Evolutionary conservation across 2,888 invertebrate species (phyloP).

Genomic region (Rhimphoctona megacephalus): DNA sequence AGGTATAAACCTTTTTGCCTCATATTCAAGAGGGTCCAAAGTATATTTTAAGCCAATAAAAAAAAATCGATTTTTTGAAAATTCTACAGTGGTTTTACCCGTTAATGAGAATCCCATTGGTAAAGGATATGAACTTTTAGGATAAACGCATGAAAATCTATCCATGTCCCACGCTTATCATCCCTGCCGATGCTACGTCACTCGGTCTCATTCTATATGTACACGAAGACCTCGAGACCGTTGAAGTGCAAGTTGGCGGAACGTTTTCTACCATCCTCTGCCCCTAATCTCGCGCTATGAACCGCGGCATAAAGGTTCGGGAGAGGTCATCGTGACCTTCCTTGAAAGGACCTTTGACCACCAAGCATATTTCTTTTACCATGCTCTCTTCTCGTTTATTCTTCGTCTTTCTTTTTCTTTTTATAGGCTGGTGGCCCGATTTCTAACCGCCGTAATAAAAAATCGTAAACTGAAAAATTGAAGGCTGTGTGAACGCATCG

Average conservation of each 20-base stretch:
- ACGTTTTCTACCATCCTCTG: constrained; percentile 28
- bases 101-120: neutral
- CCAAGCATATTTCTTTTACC: constrained; percentile 7
- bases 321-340: constrained; percentile 42
- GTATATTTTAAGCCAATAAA: no score
- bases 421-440: neutral
- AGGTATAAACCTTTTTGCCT: no score
- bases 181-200: neutral
- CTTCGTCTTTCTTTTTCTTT: constrained; percentile 2
- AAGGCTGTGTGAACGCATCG: neutral
- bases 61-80: no score
- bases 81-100: no score
- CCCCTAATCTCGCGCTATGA: constrained; percentile 32
- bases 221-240: constrained; percentile 16
- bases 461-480: constrained; percentile 24
- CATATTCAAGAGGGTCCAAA: no score
- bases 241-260: constrained; percentile 53
- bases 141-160: constrained; percentile 8
- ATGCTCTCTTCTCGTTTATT: constrained; percentile 13
- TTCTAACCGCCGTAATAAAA: constrained; percentile 13
- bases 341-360: constrained; percentile 39
- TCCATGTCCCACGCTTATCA: neutral
- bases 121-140: neutral
- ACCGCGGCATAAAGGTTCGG: constrained; percentile 25
- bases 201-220: constrained; percentile 6